Conservation (phyloP, 2,797 vertebrate genomes). For the Cryptoblepharus egeriae region DNA sequence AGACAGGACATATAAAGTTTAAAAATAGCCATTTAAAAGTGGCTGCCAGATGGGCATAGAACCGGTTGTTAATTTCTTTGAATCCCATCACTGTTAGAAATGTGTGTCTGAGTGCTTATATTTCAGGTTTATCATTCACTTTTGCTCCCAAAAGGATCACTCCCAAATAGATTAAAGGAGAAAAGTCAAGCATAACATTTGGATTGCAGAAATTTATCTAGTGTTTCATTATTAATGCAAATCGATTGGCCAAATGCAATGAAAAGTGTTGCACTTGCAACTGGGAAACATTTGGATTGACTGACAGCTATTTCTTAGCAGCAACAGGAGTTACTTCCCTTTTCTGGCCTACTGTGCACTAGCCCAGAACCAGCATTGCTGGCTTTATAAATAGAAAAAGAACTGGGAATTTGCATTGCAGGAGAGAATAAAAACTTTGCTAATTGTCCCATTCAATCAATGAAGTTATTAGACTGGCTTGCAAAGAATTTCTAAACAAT, state of each 20-base stretch:
- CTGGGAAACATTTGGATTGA: not conserved
- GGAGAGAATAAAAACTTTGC: not conserved
- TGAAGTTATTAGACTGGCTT: not conserved
- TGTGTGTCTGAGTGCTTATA: not conserved
- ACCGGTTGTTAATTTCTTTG: too few relatives aligned
- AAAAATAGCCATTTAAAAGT: too few relatives aligned
- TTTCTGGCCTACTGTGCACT: not conserved
- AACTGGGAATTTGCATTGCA: not conserved
- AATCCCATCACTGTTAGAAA: not conserved
- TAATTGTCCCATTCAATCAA: slow-evolving; percentile 1
- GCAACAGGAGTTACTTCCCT: slow-evolving; percentile 1
- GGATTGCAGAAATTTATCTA: not conserved
- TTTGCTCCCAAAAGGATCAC: not conserved
- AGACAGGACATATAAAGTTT: too few relatives aligned
- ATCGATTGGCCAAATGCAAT: slow-evolving; percentile 4
- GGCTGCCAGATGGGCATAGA: too few relatives aligned
- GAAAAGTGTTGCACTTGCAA: not conserved
- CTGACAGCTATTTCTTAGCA: not conserved
- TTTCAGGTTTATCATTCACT: not conserved
- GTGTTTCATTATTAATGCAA: slow-evolving; percentile 3
- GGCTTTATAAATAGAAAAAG: not conserved
- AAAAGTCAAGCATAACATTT: not conserved
- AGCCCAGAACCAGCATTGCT: not conserved
- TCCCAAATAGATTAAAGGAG: not conserved
- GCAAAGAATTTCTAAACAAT: not conserved